phyloP scores from a whole-genome alignment of 2,888 invertebrate species.

The Drosophila villosipedis region DNA sequence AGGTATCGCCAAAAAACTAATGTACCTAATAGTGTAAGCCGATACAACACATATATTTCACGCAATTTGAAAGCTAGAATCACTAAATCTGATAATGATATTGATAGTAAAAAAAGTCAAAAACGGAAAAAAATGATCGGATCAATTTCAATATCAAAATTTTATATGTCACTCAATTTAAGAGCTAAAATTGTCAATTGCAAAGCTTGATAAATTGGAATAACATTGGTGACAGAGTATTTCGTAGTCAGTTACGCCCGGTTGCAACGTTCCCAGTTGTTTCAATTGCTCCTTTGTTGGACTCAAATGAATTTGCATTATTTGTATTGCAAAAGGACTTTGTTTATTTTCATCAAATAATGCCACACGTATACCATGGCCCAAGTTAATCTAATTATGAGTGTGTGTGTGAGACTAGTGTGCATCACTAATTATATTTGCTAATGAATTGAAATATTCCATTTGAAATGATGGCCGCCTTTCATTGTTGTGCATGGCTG shows the following conservation, averaged over 20 bases:
- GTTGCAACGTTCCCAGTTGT: neutral
- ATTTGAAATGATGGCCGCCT: slow-evolving; percentile 4
- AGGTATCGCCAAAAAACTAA: neutral
- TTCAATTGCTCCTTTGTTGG: slow-evolving; percentile 39
- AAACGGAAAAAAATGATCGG: too few species aligned
- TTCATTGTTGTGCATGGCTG: slow-evolving; percentile 14
- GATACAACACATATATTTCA: too few species aligned
- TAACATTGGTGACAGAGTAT: neutral
- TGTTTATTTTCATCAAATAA: slow-evolving; percentile 38
- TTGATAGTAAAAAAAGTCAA: too few species aligned
- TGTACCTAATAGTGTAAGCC: too few species aligned
- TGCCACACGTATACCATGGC: neutral
- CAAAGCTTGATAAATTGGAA: neutral
- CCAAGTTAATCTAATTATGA: slow-evolving; percentile 65
- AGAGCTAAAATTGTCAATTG: neutral
- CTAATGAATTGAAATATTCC: slow-evolving; percentile 70
- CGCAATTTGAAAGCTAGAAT: too few species aligned
- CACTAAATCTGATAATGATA: too few species aligned
- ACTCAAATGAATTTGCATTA: slow-evolving; percentile 52
- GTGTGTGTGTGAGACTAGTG: slow-evolving; percentile 19
- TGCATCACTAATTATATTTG: slow-evolving; percentile 69
- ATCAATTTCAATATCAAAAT: neutral
- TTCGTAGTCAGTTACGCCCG: neutral
- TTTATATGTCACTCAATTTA: neutral
- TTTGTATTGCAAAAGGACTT: slow-evolving; percentile 58